Conservation (phyloP, 2,797 vertebrate species). For the Tragopan temminckii region DNA sequence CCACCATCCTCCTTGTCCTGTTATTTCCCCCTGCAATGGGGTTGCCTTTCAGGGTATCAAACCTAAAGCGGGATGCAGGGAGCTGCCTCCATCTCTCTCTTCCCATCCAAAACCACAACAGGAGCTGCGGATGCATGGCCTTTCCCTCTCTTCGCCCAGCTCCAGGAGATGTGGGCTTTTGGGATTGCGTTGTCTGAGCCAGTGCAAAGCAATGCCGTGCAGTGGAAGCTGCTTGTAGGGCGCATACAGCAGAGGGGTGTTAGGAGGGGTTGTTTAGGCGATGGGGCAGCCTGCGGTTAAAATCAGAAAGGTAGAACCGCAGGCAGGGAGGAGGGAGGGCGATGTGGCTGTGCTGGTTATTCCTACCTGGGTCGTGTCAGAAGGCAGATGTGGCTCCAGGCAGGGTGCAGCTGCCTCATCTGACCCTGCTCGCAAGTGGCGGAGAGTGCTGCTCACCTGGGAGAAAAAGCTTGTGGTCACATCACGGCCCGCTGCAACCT, state of each 20-base stretch:
- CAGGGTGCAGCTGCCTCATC: conserved; percentile 49
- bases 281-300: neutral
- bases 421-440: conserved; percentile 25
- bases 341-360: neutral
- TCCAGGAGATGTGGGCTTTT: conserved; percentile 3
- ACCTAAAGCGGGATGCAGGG: neutral
- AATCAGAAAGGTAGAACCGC: neutral
- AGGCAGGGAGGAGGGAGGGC: neutral
- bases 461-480: conserved; percentile 20
- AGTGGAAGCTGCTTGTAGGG: neutral
- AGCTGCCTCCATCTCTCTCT: neutral
- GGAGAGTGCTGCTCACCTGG: conserved; percentile 25
- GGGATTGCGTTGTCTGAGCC: neutral
- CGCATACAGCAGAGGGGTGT: neutral
- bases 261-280: neutral
- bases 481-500: conserved; percentile 39
- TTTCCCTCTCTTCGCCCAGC: neutral
- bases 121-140: neutral
- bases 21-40: neutral
- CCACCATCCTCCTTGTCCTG: neutral
- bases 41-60: neutral
- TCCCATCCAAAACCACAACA: neutral
- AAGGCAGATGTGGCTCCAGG: conserved; percentile 57
- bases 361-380: conserved; percentile 46
- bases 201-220: neutral